Percentiles rank a stretch among this genome's conserved stretches.
phyloP scores from a whole-genome alignment of 2,888 invertebrate species.

The Tortrix viridana region DNA sequence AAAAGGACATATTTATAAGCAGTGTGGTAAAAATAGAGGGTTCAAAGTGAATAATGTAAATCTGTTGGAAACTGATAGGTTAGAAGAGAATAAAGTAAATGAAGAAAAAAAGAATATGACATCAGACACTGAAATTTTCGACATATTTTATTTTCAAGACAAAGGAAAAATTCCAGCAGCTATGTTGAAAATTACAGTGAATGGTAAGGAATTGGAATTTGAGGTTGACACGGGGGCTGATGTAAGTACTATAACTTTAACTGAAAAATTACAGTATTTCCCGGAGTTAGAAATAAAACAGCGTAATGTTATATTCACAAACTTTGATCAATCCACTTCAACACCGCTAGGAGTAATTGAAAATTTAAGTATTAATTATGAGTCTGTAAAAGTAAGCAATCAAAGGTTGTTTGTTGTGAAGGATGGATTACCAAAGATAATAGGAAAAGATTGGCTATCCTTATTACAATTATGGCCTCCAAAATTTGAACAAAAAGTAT shows the following conservation, averaged over 20 bases:
- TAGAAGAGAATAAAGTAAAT: not conserved
- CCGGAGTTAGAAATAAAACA: constrained; percentile 14
- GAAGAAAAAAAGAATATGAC: not conserved
- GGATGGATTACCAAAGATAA: constrained; percentile 9
- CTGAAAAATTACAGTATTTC: constrained; percentile 25
- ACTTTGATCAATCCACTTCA: constrained; percentile 22
- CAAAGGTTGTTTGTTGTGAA: constrained; percentile 20
- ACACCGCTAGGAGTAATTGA: constrained; percentile 10
- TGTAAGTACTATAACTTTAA: constrained; percentile 24
- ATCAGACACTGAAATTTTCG: constrained; percentile 6
- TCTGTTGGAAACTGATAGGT: not conserved
- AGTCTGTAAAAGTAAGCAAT: not conserved
- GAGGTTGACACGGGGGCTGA: constrained; percentile 24
- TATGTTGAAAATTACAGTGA: constrained; percentile 5
- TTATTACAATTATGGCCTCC: constrained; percentile 15
- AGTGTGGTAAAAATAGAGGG: not conserved
- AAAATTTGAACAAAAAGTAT: constrained; percentile 4
- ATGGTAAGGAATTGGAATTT: constrained; percentile 1
- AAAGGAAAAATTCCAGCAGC: constrained; percentile 11
- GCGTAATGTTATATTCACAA: constrained; percentile 10
- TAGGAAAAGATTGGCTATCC: constrained; percentile 21
- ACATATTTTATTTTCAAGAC: constrained; percentile 17
- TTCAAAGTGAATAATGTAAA: not conserved
- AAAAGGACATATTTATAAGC: constrained; percentile 11
- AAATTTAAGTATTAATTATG: constrained; percentile 3